These are phyloP conservation scores for Ferdinandea cuprea DNA, from an alignment of 2,888 invertebrate genomes.

Conservation along the genomic window DNA sequence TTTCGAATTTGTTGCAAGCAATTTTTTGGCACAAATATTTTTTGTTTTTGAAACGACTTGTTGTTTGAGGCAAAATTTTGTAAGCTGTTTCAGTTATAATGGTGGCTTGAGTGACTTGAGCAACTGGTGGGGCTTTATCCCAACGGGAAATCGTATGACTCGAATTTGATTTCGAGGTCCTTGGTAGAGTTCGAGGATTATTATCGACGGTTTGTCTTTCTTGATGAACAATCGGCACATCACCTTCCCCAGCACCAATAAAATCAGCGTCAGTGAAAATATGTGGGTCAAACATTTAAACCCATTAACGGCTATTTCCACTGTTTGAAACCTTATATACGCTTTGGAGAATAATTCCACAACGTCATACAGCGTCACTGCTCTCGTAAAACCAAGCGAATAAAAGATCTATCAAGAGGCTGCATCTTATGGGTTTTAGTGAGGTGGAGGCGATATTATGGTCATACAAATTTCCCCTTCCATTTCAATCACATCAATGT, in stretches of 20 bases:
- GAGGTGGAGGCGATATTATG: slow-evolving; percentile 65
- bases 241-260: slow-evolving; percentile 42
- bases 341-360: slow-evolving; percentile 52
- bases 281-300: slow-evolving; percentile 52
- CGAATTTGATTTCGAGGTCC: neutral
- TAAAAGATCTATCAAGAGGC: slow-evolving; percentile 64
- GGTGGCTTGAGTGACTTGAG: neutral
- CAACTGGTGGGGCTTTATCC: slow-evolving; percentile 7
- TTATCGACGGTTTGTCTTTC: neutral
- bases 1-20: neutral
- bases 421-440: slow-evolving; percentile 48
- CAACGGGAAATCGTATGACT: slow-evolving; percentile 11
- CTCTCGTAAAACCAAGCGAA: slow-evolving; percentile 50
- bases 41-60: neutral
- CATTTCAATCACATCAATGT: slow-evolving; percentile 17
- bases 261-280: slow-evolving; percentile 61
- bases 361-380: slow-evolving; percentile 56
- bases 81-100: slow-evolving; percentile 2
- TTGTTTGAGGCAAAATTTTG: neutral
- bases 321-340: slow-evolving; percentile 55
- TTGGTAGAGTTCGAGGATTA: neutral
- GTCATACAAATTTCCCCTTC: slow-evolving; percentile 13
- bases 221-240: neutral
- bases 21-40: neutral
- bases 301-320: slow-evolving; percentile 52